phyloP scores from a whole-genome alignment of 2,113 vertebrate genomes.

The Myodes glareolus region DNA sequence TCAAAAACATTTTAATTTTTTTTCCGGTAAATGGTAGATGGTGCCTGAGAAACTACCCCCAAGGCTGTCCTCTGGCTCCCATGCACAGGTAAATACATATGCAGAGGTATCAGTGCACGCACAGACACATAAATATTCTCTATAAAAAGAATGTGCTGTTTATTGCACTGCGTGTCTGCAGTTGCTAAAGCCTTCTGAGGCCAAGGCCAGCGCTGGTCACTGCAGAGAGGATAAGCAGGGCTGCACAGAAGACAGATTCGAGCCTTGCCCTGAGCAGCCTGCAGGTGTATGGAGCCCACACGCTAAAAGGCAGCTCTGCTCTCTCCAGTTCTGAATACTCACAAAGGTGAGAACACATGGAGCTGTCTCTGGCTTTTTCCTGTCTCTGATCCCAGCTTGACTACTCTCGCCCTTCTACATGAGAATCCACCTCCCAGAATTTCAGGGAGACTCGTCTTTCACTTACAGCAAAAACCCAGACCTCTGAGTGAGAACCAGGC shows the following conservation, averaged over 20 bases:
- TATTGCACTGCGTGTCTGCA: neutral
- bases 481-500: fast-evolving
- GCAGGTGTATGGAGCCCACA: neutral
- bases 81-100: neutral
- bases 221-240: fast-evolving
- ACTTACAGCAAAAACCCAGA: neutral
- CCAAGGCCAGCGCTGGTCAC: neutral
- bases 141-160: neutral
- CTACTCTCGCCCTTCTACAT: neutral
- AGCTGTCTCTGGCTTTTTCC: neutral
- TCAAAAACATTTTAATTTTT: neutral
- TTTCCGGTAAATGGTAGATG: neutral
- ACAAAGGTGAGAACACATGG: no score
- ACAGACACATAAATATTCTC: neutral
- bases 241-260: fast-evolving
- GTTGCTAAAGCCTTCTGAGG: neutral
- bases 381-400: neutral
- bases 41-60: neutral
- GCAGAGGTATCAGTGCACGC: neutral
- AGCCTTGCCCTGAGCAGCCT: fast-evolving
- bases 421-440: neutral
- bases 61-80: no score
- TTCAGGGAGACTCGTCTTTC: neutral
- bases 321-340: neutral
- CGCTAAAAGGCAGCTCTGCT: neutral